Percentiles rank a stretch among this genome's conserved stretches.
These are phyloP conservation scores for Volucella inflata DNA, from an alignment of 2,888 invertebrate genomes.

Conservation along the genomic window DNA sequence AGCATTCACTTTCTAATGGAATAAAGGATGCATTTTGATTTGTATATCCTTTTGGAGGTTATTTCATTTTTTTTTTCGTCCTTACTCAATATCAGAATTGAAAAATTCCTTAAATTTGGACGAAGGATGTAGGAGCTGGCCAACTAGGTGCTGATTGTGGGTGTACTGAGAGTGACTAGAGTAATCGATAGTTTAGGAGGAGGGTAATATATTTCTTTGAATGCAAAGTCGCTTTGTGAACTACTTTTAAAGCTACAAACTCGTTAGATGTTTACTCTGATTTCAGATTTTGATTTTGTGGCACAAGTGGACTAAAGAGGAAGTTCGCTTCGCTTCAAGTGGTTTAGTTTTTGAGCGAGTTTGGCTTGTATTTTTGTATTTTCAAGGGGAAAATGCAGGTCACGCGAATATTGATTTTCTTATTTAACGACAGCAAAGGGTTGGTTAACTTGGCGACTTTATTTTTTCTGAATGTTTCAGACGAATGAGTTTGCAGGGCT, in stretches of 20 bases:
- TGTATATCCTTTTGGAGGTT: constrained; percentile 11
- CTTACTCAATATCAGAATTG: constrained; percentile 3
- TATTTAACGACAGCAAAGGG: neutral
- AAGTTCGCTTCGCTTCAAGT: constrained; percentile 4
- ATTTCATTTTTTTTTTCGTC: constrained; percentile 1
- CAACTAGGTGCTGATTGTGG: neutral
- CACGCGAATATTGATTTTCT: neutral
- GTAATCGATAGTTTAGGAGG: constrained; percentile 46
- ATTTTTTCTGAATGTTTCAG: too few relatives aligned
- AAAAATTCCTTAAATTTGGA: neutral
- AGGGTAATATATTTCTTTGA: constrained; percentile 24
- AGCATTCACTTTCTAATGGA: constrained; percentile 62
- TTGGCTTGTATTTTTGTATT: too few relatives aligned
- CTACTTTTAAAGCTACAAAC: constrained; percentile 15
- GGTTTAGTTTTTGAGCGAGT: neutral
- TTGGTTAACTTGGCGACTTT: neutral
- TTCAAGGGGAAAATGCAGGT: neutral
- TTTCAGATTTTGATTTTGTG: constrained; percentile 1
- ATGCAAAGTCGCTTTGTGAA: constrained; percentile 20
- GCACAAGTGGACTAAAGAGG: constrained; percentile 4
- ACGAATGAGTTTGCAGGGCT: too few relatives aligned
- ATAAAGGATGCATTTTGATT: constrained; percentile 69
- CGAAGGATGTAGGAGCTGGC: neutral
- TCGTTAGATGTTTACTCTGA: constrained; percentile 31
- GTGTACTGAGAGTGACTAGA: neutral